phyloP scores from a whole-genome alignment of 2,888 invertebrate species.

The Dascillus cervinus region DNA sequence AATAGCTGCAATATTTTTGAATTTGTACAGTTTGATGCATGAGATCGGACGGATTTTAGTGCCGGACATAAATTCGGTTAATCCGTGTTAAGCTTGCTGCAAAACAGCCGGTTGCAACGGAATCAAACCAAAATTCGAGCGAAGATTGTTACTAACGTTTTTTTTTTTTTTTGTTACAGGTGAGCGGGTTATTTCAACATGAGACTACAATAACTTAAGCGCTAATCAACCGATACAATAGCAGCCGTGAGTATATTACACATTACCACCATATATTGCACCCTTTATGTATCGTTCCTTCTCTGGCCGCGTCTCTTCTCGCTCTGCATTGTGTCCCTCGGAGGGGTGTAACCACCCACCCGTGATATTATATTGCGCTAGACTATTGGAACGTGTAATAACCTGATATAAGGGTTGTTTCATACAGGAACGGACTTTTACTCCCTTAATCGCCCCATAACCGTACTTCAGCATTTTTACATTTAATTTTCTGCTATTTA shows the following conservation, averaged over 20 bases:
- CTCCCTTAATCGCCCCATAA: no score
- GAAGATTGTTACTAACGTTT: no score
- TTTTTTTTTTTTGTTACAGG: constrained; percentile 28
- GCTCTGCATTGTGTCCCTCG: constrained; percentile 14
- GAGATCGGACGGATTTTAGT: no score
- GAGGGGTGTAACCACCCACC: constrained; percentile 26
- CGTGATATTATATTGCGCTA: constrained; percentile 36
- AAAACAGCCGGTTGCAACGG: no score
- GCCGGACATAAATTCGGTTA: no score
- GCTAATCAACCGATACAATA: constrained; percentile 39
- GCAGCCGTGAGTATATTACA: constrained; percentile 40
- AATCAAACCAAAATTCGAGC: no score
- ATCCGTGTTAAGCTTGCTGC: no score
- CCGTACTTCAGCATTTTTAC: no score
- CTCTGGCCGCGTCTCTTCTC: constrained; percentile 12
- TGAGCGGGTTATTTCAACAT: constrained; percentile 30
- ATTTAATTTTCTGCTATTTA: no score
- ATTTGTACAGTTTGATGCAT: no score
- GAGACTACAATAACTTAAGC: constrained; percentile 29
- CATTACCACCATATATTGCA: constrained; percentile 26
- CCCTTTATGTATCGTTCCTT: constrained; percentile 11
- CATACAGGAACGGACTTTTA: constrained; percentile 14
- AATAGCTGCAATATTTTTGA: no score
- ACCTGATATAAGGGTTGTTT: constrained; percentile 20
- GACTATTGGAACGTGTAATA: constrained; percentile 38